A percentile compares a stretch with the other conserved stretches of the same genome.
These are phyloP conservation scores for Tenthredo notha DNA, from an alignment of 2,888 invertebrate genomes.

Conservation along the genomic window DNA sequence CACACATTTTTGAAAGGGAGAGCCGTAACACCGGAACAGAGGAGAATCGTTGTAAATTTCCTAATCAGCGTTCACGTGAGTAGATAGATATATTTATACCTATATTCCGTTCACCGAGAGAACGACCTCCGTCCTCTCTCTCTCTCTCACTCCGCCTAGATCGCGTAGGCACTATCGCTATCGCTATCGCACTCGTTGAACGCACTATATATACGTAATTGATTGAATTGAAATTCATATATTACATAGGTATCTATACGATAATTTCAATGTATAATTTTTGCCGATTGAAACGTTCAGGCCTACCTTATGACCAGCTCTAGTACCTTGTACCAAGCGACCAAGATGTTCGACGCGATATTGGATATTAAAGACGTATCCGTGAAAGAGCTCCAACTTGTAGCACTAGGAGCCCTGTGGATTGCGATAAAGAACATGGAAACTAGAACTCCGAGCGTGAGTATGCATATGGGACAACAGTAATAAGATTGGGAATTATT, in stretches of 20 bases:
- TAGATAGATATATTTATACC: constrained; percentile 41
- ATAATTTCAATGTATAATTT: background rate
- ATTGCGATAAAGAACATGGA: constrained; percentile 65
- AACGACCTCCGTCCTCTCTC: no score
- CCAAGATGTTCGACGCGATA: constrained; percentile 67
- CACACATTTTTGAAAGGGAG: constrained; percentile 57
- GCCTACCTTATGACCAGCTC: constrained; percentile 63
- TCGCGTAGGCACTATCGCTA: no score
- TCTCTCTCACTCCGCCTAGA: no score
- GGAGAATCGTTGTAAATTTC: constrained; percentile 64
- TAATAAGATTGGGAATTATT: background rate
- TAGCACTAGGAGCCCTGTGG: constrained; percentile 68
- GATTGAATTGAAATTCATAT: background rate
- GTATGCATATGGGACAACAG: background rate
- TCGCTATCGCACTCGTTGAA: no score
- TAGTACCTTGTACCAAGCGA: constrained; percentile 66
- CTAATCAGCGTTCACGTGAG: constrained; percentile 63
- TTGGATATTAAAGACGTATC: constrained; percentile 61
- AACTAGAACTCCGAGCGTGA: constrained; percentile 63
- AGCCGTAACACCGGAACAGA: constrained; percentile 62
- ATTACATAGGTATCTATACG: background rate
- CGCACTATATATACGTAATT: no score
- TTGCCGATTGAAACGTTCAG: constrained; percentile 56
- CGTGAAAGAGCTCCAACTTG: constrained; percentile 62
- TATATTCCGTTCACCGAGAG: no score